Conservation (phyloP, 2,888 invertebrate genomes). For the Unio delphinus region DNA sequence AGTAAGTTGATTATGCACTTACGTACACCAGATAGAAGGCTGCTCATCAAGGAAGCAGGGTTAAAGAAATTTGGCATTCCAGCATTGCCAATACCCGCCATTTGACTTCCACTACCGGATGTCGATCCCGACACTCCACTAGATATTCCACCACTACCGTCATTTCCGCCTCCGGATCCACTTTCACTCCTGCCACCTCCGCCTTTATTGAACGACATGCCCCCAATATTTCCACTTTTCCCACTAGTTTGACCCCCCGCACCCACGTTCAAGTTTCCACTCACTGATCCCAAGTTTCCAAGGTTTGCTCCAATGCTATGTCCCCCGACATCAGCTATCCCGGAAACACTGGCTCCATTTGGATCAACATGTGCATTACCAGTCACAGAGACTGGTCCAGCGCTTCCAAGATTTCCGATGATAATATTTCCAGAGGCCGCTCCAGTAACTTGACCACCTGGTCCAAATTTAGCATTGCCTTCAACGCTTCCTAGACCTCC, state of each 20-base stretch:
- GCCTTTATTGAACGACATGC: neutral
- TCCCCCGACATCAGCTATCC: no score
- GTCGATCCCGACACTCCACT: neutral
- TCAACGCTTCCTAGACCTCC: no score
- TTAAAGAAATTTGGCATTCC: conserved; percentile 14
- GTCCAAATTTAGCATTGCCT: no score
- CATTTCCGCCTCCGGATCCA: conserved; percentile 4
- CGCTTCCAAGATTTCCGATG: neutral
- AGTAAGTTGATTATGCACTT: neutral
- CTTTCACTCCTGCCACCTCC: conserved; percentile 1
- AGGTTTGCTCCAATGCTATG: neutral
- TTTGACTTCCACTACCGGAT: neutral
- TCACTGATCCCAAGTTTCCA: neutral
- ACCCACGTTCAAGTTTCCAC: neutral
- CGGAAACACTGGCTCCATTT: conserved; percentile 8
- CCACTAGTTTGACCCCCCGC: conserved; percentile 2
- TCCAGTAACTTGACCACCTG: no score
- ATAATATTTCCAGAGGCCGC: conserved; percentile 1
- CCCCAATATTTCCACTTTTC: conserved; percentile 1
- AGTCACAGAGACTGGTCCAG: no score
- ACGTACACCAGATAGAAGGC: conserved; percentile 6
- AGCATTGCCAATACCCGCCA: neutral
- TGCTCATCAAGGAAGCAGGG: conserved; percentile 15
- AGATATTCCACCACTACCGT: neutral
- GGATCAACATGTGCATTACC: neutral